These are phyloP conservation scores for Aurelia aurita complex sp. Pacific DNA, from an alignment of 30 jellyfish, hydroid and myxozoan genomes.

Conservation along the genomic window DNA sequence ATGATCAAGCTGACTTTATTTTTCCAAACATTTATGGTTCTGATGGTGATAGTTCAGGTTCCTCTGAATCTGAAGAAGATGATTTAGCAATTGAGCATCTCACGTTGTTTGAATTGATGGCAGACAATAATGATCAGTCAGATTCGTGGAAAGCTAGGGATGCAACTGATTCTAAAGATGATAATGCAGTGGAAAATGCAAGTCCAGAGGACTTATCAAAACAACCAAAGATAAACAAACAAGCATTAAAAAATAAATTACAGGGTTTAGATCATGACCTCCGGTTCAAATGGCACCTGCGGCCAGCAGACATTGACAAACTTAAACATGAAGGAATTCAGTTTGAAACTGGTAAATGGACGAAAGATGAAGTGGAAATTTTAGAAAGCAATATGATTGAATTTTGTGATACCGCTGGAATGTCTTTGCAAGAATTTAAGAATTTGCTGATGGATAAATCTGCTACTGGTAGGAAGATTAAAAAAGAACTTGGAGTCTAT, in stretches of 20 bases:
- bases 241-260: not conserved
- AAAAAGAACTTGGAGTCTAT: constrained; percentile 22
- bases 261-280: not conserved
- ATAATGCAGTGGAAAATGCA: too few species aligned
- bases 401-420: not conserved
- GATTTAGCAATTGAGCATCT: too few species aligned
- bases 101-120: too few species aligned
- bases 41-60: too few species aligned
- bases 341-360: constrained; percentile 48
- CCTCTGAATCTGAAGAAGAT: too few species aligned
- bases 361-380: constrained; percentile 17
- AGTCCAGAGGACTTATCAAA: too few species aligned
- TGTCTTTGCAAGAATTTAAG: not conserved
- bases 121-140: too few species aligned
- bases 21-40: too few species aligned
- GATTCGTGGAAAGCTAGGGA: too few species aligned
- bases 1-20: not conserved
- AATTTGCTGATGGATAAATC: constrained; percentile 22
- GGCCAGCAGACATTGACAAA: constrained; percentile 18
- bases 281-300: constrained; percentile 9
- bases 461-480: not conserved
- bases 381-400: constrained; percentile 18
- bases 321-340: constrained; percentile 27
- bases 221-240: not conserved
- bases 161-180: too few species aligned